Evolutionary conservation across 2,113 vertebrate species (phyloP).

Genomic region (Archilochus colubris): DNA sequence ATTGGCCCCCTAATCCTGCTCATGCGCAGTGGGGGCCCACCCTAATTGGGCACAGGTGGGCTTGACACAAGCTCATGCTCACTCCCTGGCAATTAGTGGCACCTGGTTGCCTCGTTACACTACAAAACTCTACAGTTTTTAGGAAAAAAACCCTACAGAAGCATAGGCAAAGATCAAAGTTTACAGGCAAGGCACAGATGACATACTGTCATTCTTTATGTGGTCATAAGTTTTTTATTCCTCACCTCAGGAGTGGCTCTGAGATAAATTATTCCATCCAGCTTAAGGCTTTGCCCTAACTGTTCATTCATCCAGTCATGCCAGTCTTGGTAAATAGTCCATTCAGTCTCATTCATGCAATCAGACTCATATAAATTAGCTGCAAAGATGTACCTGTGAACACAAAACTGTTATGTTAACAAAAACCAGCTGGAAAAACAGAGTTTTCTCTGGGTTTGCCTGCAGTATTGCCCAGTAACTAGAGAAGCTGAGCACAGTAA

Average conservation of each 20-base stretch:
- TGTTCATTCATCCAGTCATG: conserved; percentile 91
- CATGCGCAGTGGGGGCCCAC: no score
- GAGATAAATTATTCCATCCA: conserved; percentile 96
- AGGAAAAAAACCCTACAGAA: neutral
- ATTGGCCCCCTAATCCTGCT: no score
- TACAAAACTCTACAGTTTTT: neutral
- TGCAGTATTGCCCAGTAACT: neutral
- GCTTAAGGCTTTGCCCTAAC: conserved; percentile 84
- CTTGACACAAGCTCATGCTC: no score
- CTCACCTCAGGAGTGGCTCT: conserved; percentile 89
- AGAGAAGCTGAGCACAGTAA: neutral
- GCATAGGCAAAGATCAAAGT: neutral
- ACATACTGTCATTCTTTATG: accelerated
- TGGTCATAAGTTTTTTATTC: accelerated
- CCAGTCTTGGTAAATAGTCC: conserved; percentile 96
- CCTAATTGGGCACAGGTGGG: no score
- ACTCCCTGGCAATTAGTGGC: no score
- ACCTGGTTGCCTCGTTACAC: no score
- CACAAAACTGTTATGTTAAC: neutral
- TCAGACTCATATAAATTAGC: conserved; percentile 92
- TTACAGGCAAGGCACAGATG: neutral
- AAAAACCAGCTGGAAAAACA: neutral
- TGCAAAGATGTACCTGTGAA: conserved; percentile 91
- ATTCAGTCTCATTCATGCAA: conserved; percentile 92
- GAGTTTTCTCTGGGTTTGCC: neutral